Conservation (phyloP, 2,113 vertebrate genomes). For the Oxygymnocypris stewartii region DNA sequence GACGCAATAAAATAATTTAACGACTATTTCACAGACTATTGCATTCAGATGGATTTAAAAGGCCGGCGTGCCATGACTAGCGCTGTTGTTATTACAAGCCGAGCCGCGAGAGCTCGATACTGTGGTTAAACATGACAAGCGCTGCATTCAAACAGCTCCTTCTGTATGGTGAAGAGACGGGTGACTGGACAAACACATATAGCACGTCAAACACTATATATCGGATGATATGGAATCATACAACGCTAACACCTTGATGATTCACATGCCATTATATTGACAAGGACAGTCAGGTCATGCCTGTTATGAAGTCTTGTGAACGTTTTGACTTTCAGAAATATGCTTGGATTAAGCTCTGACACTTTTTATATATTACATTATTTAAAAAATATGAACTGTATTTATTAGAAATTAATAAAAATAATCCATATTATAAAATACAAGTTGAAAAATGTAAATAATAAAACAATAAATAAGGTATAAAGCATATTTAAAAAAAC, state of each 20-base stretch:
- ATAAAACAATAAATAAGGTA: too few species aligned
- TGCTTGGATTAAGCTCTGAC: neutral
- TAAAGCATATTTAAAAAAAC: neutral
- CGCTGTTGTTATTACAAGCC: conserved; percentile 58
- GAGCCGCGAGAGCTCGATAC: neutral
- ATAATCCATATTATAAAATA: too few species aligned
- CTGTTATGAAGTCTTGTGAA: neutral
- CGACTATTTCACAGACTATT: conserved; percentile 79
- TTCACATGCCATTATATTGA: neutral
- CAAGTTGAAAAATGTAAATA: too few species aligned
- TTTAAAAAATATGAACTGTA: neutral
- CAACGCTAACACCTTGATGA: neutral
- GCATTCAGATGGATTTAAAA: conserved; percentile 74
- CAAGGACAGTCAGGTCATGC: conserved; percentile 3
- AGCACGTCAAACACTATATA: neutral
- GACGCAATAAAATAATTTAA: conserved; percentile 73
- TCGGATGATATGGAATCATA: neutral
- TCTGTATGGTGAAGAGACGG: neutral
- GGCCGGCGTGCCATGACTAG: conserved; percentile 63
- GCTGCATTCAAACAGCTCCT: conserved; percentile 28
- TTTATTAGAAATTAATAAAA: too few species aligned
- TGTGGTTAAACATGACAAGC: conserved; percentile 50
- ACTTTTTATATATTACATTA: neutral
- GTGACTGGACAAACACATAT: neutral
- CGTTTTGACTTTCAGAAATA: neutral